phyloP scores from a whole-genome alignment of 2,113 vertebrate genomes.

The Anhinga anhinga region DNA sequence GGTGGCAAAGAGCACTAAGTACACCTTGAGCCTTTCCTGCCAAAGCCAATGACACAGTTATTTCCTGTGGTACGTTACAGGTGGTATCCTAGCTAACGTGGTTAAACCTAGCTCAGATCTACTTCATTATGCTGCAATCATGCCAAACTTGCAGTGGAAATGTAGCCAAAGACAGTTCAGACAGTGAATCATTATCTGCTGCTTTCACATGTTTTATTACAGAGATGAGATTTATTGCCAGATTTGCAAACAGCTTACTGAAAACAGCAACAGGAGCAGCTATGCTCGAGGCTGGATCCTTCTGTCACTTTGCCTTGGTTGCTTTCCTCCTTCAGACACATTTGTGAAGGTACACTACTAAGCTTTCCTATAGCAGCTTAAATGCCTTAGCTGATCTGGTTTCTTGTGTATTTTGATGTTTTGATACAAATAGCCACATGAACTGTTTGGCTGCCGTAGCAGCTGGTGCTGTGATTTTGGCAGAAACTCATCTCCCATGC shows the following conservation, averaged over 20 bases:
- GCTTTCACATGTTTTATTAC: constrained; percentile 19
- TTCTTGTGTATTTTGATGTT: background rate
- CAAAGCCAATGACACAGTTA: background rate
- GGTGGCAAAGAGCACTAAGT: background rate
- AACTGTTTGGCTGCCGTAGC: background rate
- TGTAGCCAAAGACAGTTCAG: background rate
- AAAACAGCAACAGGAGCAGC: constrained; percentile 84
- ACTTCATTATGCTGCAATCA: background rate
- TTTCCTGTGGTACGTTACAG: background rate
- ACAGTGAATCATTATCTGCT: background rate
- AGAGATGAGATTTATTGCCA: constrained; percentile 99
- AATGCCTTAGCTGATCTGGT: background rate
- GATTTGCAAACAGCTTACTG: constrained; percentile 96
- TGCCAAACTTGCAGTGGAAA: background rate
- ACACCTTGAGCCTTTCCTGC: background rate
- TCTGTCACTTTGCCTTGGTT: constrained; percentile 91
- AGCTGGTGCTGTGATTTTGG: background rate
- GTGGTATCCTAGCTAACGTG: background rate
- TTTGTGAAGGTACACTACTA: constrained; percentile 80
- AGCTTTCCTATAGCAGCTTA: background rate
- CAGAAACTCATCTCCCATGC: background rate
- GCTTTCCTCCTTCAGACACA: constrained; percentile 88
- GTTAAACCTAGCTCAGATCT: background rate
- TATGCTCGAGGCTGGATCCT: constrained; percentile 92
- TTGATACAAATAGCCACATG: background rate